Conservation (phyloP, 2,797 vertebrate species). For the Centroberyx gerrardi region DNA sequence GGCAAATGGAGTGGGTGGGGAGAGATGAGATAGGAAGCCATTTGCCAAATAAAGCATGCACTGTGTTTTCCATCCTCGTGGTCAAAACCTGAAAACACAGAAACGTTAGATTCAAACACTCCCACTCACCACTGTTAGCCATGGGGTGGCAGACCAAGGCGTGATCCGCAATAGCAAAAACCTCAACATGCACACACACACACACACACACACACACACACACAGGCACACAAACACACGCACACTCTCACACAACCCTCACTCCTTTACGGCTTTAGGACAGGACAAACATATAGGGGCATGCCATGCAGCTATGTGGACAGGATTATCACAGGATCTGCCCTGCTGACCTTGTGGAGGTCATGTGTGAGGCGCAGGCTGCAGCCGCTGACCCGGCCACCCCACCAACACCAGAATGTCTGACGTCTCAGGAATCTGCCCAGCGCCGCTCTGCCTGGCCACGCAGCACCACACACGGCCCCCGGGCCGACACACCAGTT, state of each 20-base stretch:
- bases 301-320: conserved; percentile 59
- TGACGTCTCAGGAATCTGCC: conserved; percentile 75
- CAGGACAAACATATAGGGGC: conserved; percentile 47
- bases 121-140: conserved; percentile 22
- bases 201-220: conserved; percentile 13
- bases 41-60: conserved; percentile 47
- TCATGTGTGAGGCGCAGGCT: conserved; percentile 73
- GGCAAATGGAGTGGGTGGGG: conserved; percentile 5
- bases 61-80: conserved; percentile 34
- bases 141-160: conserved; percentile 9
- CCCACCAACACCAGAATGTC: conserved; percentile 72
- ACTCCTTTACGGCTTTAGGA: conserved; percentile 30
- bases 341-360: conserved; percentile 71
- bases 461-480: conserved; percentile 39
- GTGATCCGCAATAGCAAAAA: conserved; percentile 5
- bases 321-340: conserved; percentile 78
- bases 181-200: conserved; percentile 7
- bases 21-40: conserved; percentile 37
- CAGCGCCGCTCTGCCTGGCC: conserved; percentile 57
- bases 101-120: not conserved
- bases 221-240: conserved; percentile 1
- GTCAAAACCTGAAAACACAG: conserved; percentile 36
- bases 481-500: not conserved
- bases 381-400: conserved; percentile 42
- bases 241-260: conserved; percentile 11